These are phyloP conservation scores for Hemicordylus capensis DNA, from an alignment of 2,113 vertebrate genomes.

Conservation along the genomic window DNA sequence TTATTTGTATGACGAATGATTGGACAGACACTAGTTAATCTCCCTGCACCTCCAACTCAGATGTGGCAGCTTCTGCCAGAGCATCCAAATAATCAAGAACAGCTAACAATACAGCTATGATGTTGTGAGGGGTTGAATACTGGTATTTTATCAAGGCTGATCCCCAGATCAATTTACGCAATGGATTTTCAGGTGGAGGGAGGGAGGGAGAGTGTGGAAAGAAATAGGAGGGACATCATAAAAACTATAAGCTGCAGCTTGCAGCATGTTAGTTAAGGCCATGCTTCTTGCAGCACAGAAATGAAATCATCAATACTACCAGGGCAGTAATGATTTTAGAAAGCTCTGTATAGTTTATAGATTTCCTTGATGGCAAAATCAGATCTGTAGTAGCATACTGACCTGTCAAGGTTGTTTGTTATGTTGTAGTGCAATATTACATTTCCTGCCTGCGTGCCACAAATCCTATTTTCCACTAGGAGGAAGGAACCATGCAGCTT, in stretches of 20 bases:
- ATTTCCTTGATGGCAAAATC: constrained; percentile 36
- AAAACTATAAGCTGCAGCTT: not conserved
- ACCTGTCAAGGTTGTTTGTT: constrained; percentile 11
- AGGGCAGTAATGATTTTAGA: constrained; percentile 3
- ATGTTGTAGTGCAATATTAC: fast-evolving
- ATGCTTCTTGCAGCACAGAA: not conserved
- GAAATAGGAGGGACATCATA: constrained; percentile 11
- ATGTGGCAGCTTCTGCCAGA: constrained; percentile 37
- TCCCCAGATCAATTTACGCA: constrained; percentile 55
- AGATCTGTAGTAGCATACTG: not conserved
- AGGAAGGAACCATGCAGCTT: not conserved
- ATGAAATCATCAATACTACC: constrained; percentile 10
- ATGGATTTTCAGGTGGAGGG: constrained; percentile 16
- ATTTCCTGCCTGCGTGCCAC: fast-evolving
- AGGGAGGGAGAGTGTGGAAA: not conserved
- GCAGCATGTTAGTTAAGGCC: not conserved
- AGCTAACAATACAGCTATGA: constrained; percentile 11
- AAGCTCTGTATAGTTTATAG: not conserved
- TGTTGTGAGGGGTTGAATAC: constrained; percentile 37
- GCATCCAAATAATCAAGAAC: constrained; percentile 61
- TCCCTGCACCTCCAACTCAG: constrained; percentile 52
- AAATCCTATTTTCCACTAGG: not conserved
- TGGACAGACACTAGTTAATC: constrained; percentile 71
- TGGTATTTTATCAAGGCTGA: constrained; percentile 64
- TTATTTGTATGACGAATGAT: constrained; percentile 86